Evolutionary conservation across 2,797 vertebrate genomes (phyloP), one percentile per base, ranked within the genome.

Genomic region (Phrynocephalus guinanensis): DNA sequence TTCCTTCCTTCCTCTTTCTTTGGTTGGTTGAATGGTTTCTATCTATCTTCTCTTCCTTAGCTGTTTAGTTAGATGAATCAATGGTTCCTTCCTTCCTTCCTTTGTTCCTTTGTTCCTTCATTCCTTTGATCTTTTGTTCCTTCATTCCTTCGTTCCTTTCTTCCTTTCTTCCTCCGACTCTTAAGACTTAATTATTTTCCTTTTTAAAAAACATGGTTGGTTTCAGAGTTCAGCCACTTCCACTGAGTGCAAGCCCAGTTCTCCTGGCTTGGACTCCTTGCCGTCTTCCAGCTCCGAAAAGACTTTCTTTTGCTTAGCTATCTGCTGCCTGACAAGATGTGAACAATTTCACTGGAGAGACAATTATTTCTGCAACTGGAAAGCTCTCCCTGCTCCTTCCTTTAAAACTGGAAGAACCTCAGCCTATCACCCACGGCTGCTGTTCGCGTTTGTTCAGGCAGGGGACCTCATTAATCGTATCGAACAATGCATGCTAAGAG

Each of bases 361-460:
- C 91, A 94, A 94, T 95, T 95, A 90, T 89, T 87, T 87, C 50
- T 91, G 48, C 68, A 73, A 84, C 91, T 78, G 86, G 90, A 90
- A 88, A 94, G 82, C 82, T 90, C 79, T 85, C 86, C 77, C 91
- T 48, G 91, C 93, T 91, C 93, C 93, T 93, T 63, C 93, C 93
- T 91, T 91, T 91, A 89, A 44, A 90, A 93, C 90, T 92, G 87
- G 91, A 92, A 84, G 84, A 91, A 92, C 91, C 91, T 89, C 86
- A 85, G 88, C 91, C 91, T 72, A 1, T 95, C 93, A 92, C 84
- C 11, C 71, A 60, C 83, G 83, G 56, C 70, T 18, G 75, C 86
- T 77, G 86, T 85, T 2, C 22, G 87, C 84, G n/a, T 89, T 86
- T 67, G 5, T 86, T 85, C 82, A 92, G 94, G 83, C 92, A 91